Conservation (phyloP, 2,888 invertebrate genomes). For the Tiliacea citrago region DNA sequence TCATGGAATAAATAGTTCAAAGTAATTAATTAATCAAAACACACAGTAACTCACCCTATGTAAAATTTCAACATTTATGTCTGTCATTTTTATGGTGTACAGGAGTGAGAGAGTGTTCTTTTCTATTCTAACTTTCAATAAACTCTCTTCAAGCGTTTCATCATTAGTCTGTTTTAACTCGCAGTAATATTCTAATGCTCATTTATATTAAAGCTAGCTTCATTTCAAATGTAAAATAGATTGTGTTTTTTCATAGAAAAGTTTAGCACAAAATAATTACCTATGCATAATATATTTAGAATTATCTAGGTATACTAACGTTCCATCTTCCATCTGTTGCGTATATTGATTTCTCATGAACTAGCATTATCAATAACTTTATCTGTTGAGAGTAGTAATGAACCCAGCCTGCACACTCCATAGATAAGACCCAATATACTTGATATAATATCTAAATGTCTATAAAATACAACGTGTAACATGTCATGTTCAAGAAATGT, state of each 20-base stretch:
- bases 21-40: no score
- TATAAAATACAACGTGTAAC: slow-evolving; percentile 28
- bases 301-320: neutral
- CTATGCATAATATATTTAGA: neutral
- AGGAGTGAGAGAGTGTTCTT: no score
- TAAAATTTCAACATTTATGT: no score
- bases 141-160: neutral
- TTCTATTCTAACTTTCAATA: neutral
- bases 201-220: neutral
- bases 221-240: neutral
- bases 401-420: slow-evolving; percentile 45
- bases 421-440: slow-evolving; percentile 41
- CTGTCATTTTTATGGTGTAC: no score
- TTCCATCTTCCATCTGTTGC: slow-evolving; percentile 14
- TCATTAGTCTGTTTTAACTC: neutral
- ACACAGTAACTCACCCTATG: no score
- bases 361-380: slow-evolving; percentile 41
- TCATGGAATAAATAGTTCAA: no score
- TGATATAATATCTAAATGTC: slow-evolving; percentile 21
- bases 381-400: slow-evolving; percentile 57
- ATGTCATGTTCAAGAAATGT: slow-evolving; percentile 21
- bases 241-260: neutral
- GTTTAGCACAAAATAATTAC: neutral
- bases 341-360: slow-evolving; percentile 55
- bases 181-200: no score